These are phyloP conservation scores for Ophiodon elongatus DNA, from an alignment of 2,113 vertebrate genomes.

Conservation along the genomic window DNA sequence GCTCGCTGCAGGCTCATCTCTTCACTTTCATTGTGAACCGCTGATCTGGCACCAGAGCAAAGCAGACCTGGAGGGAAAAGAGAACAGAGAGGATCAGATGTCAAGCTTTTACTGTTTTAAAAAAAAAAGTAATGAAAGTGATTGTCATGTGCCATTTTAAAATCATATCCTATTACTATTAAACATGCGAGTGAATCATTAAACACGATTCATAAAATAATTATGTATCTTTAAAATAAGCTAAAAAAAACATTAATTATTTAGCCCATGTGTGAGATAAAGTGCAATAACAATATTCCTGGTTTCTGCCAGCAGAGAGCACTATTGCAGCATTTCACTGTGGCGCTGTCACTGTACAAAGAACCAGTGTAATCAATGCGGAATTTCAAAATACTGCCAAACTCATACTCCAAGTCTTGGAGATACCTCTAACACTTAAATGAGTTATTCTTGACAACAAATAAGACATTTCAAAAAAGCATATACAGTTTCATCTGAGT, in stretches of 20 bases:
- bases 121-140: constrained; percentile 1
- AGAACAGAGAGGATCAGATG: constrained; percentile 52
- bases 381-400: constrained; percentile 52
- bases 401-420: constrained; percentile 20
- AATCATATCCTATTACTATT: not conserved
- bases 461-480: constrained; percentile 26
- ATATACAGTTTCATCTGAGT: constrained; percentile 7
- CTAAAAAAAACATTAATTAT: not conserved
- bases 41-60: constrained; percentile 67
- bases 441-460: constrained; percentile 34
- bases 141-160: not conserved
- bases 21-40: constrained; percentile 72
- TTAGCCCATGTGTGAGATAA: not conserved
- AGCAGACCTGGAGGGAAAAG: constrained; percentile 66
- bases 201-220: not conserved
- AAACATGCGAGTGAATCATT: constrained; percentile 2
- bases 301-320: constrained; percentile 79
- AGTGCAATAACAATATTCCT: constrained; percentile 21
- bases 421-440: constrained; percentile 40
- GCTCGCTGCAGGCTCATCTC: constrained; percentile 78
- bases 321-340: constrained; percentile 68
- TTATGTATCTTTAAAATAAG: not conserved
- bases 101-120: constrained; percentile 11
- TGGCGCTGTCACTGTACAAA: constrained; percentile 27
- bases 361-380: constrained; percentile 41